Base-by-base conservation (phyloP, 2,113 vertebrate genomes). In the Hassar affinis region DNA sequence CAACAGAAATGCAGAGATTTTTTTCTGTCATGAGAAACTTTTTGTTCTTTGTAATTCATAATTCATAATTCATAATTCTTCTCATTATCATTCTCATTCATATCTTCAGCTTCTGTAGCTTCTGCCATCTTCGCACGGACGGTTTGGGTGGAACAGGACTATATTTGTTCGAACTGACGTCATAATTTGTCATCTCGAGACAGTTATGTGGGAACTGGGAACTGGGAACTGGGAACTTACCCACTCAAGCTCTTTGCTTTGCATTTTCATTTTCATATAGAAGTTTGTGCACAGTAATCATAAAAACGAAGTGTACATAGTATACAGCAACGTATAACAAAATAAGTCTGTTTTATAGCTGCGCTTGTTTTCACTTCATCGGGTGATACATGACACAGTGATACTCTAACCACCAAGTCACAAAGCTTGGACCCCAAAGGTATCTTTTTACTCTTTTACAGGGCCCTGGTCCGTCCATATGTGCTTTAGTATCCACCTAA, bases 401-500 rank as follows among this genome's bases (percentile, higher is more conserved):
- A 30, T 27, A 47, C 17, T 9, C n/a, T 2, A 27, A 14, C 45
- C 12, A n/a, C 1, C 2, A 42, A 42, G 49, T 4, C 6, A 76
- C 27, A 54, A 20, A 0, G 1, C 11, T 76, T 33, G 45, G 2
- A n/a, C 14, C 15, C 33, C 15, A 47, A 42, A n/a, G 45, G 10
- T 71, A 45, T 20, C 68, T 14, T 64, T 64, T 22, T 56, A 56
- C 54, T 56, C 54, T n/a, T n/a, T n/a, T n/a, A n/a, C n/a, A 54
- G 52, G 4, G 52, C 11, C 57, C 57, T 61, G 57, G 30, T 68
- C 7, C 20, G 52, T 76, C 18, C 30, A 54, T 71, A 78, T 84
- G 79, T 85, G 83, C 78, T 86, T 84, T 64, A 42, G 47, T 84
- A 52, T 80, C 56, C 25, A 83, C 86, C 88, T 35, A 45, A 68